Base-by-base conservation (phyloP, 2,797 vertebrate species). In the Catamblyrhynchus diadema region DNA sequence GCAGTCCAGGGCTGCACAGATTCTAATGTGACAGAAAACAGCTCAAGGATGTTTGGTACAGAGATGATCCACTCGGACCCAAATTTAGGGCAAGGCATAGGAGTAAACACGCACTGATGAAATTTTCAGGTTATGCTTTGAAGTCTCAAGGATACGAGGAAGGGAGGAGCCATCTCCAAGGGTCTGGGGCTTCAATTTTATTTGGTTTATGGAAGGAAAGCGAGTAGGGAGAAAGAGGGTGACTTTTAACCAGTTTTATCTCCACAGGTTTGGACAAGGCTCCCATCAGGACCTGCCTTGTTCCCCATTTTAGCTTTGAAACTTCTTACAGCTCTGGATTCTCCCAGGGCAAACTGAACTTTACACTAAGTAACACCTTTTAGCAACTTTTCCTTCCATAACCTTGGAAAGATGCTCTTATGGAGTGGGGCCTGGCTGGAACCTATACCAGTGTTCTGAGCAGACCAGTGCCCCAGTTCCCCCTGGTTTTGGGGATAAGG, bases 371-470 rank as follows among this genome's bases (percentile, higher is more conserved):
- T 16, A 33, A 17, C 24, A 23, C 14, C 37, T 83, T 25, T 48
- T 1, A 59, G 23, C 33, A 89, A 7, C 45, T 66, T 56, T 62
- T 57, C n/a, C 42, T 61, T 35, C 37, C 28, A 4, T 5, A 12
- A 73, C 13, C 33, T 75, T 1, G 0, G 50, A 69, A 78, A 74
- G 53, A 12, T 33, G 24, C 15, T 53, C 42, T 30, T 13, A 41
- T 3, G 5, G 35, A n/a, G 3, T 4, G 21, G 28, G 20, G 11
- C 6, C 67, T 80, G 62, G 45, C 50, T 3, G 6, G 28, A 73
- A 56, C 35, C 44, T 2, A 3, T 21, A 35, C 2, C 59, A 77
- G 59, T 1, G 0, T 10, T 50, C 60, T 3, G 4, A 51, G 42
- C 28, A 35, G 69, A 42, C 17, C 14, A 12, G 37, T 44, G 50